These are phyloP conservation scores for Melanargia galathea DNA, from an alignment of 2,888 invertebrate species.

Conservation along the genomic window DNA sequence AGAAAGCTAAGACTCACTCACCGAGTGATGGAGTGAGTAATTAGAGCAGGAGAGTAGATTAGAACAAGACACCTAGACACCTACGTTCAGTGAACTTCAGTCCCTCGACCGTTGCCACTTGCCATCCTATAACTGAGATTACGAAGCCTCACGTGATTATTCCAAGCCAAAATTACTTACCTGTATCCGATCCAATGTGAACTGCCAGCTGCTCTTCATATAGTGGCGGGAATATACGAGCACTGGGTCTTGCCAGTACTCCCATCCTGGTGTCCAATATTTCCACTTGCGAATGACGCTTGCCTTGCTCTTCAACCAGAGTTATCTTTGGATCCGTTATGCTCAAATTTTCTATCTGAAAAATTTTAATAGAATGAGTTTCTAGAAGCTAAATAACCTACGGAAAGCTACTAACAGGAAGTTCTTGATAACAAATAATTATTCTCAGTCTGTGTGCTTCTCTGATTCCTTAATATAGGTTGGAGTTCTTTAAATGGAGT, in stretches of 20 bases:
- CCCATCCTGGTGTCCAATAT: constrained; percentile 87
- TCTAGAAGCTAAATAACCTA: not conserved
- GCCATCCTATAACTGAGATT: not conserved
- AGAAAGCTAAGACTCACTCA: too few relatives aligned
- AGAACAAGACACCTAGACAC: too few relatives aligned
- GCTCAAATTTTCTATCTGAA: constrained; percentile 84
- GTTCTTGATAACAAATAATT: not conserved
- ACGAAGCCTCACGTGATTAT: not conserved
- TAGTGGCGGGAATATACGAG: constrained; percentile 90
- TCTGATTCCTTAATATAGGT: too few relatives aligned
- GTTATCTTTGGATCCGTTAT: constrained; percentile 85
- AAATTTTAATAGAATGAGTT: constrained; percentile 26
- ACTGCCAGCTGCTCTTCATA: constrained; percentile 91
- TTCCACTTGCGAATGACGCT: constrained; percentile 87
- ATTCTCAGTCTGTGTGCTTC: not conserved
- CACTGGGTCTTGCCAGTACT: constrained; percentile 88
- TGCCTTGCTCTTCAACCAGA: constrained; percentile 87
- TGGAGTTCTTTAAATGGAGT: too few relatives aligned
- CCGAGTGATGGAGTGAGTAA: too few relatives aligned
- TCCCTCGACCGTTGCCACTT: too few relatives aligned
- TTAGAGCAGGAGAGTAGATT: too few relatives aligned
- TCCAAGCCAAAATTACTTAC: constrained; percentile 47
- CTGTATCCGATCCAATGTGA: constrained; percentile 82
- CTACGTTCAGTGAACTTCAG: too few relatives aligned
- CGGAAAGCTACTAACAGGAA: not conserved